phyloP scores from a whole-genome alignment of 2,888 invertebrate genomes.

The Netelia virgata region DNA sequence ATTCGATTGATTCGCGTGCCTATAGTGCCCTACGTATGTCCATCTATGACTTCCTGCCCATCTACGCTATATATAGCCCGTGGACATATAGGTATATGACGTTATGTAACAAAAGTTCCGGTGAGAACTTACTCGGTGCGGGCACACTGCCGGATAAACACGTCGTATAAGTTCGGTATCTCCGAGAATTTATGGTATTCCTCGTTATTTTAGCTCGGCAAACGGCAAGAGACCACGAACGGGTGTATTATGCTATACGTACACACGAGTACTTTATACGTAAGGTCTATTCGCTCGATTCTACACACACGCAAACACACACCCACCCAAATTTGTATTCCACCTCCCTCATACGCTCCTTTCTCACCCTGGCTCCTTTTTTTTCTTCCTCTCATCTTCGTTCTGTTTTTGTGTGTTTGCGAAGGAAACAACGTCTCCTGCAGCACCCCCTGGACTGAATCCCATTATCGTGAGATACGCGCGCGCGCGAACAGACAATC shows the following conservation, averaged over 20 bases:
- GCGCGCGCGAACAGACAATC: conserved; percentile 32
- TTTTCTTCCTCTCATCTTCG: conserved; percentile 30
- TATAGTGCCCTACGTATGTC: conserved; percentile 2
- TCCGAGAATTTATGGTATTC: conserved; percentile 63
- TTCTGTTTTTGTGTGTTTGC: conserved; percentile 61
- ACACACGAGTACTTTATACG: neutral
- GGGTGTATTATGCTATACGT: conserved; percentile 9
- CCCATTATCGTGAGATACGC: conserved; percentile 68
- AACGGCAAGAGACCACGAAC: conserved; percentile 65
- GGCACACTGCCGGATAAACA: conserved; percentile 66
- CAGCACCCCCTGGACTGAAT: conserved; percentile 62
- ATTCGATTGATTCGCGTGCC: conserved; percentile 38
- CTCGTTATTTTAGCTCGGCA: conserved; percentile 63
- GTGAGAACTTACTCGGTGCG: conserved; percentile 66
- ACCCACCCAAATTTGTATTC: conserved; percentile 42
- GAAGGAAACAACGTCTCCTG: conserved; percentile 61
- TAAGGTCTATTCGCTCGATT: conserved; percentile 21
- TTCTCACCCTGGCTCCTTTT: neutral
- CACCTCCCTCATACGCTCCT: conserved; percentile 50
- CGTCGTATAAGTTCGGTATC: conserved; percentile 69
- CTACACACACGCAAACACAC: conserved; percentile 14
- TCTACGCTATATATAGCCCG: neutral
- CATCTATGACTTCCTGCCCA: conserved; percentile 33
- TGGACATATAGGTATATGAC: conserved; percentile 3
- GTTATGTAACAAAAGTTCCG: conserved; percentile 58